Percentiles rank a stretch among this genome's conserved stretches.
Conservation (phyloP, 2,888 invertebrate genomes). For the Hololepta plana region DNA sequence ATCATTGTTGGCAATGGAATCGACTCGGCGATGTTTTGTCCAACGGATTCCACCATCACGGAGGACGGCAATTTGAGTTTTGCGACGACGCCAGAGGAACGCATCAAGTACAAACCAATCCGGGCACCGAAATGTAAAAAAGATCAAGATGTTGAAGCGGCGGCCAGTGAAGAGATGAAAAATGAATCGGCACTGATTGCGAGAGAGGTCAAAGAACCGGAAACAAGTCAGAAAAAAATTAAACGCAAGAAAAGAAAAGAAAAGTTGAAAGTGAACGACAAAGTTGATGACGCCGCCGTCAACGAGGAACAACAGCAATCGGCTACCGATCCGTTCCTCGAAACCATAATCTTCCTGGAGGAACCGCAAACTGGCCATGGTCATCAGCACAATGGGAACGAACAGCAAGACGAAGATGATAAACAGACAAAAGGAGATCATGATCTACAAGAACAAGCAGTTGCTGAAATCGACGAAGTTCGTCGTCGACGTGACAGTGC, state of each 20-base stretch:
- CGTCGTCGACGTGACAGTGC: slow-evolving; percentile 6
- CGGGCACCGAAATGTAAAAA: slow-evolving; percentile 14
- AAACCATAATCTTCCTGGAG: no score
- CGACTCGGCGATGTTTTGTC: slow-evolving; percentile 38
- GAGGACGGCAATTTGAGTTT: slow-evolving; percentile 25
- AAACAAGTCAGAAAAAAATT: slow-evolving; percentile 11
- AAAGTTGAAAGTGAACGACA: slow-evolving; percentile 9
- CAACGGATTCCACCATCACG: slow-evolving; percentile 47
- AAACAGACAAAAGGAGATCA: slow-evolving; percentile 6
- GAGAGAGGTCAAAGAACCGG: no score
- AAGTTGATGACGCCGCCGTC: slow-evolving; percentile 10
- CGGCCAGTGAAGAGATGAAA: no score
- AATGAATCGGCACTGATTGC: no score
- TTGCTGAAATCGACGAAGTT: not conserved
- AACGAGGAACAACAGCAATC: slow-evolving; percentile 3
- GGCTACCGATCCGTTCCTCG: no score
- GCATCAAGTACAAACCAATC: slow-evolving; percentile 19
- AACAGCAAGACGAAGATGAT: slow-evolving; percentile 8
- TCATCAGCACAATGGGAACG: no score
- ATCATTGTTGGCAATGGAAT: slow-evolving; percentile 40
- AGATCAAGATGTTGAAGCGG: no score
- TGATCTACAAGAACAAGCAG: not conserved
- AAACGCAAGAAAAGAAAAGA: slow-evolving; percentile 4
- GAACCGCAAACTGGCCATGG: no score
- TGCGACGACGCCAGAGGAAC: slow-evolving; percentile 22